phyloP scores from a whole-genome alignment of 1,140 invertebrate genomes.

The Pectinophora gossypiella region DNA sequence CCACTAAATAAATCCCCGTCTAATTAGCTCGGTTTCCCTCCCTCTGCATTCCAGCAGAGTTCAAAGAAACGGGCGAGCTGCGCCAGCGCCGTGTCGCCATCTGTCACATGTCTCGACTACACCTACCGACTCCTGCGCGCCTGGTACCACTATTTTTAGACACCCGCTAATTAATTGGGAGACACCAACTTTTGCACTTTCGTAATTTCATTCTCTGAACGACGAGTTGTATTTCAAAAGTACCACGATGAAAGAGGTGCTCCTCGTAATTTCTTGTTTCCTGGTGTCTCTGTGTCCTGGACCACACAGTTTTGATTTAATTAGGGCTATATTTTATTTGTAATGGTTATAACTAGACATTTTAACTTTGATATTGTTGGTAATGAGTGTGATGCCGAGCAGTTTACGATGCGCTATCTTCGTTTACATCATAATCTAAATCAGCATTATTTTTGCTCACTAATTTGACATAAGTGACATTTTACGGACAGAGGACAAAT shows the following conservation, averaged over 20 bases:
- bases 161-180: constrained; percentile 61
- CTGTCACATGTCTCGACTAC: constrained; percentile 52
- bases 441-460: constrained; percentile 12
- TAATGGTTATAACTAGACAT: too few species aligned
- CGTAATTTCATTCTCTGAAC: too few species aligned
- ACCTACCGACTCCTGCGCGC: constrained; percentile 43
- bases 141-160: constrained; percentile 55
- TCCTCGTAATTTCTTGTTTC: too few species aligned
- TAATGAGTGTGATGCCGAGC: too few species aligned
- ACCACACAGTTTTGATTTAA: too few species aligned
- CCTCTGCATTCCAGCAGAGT: constrained; percentile 34
- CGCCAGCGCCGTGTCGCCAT: constrained; percentile 57
- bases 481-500: background rate
- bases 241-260: too few species aligned
- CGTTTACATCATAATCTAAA: too few species aligned
- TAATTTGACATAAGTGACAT: constrained; percentile 8
- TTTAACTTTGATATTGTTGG: too few species aligned
- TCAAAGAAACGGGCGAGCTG: constrained; percentile 39
- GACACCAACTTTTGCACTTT: constrained; percentile 18
- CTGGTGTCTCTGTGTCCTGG: too few species aligned
- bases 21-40: constrained; percentile 54
- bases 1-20: constrained; percentile 42
- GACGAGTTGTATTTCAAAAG: constrained; percentile 31
- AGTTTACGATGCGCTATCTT: too few species aligned
- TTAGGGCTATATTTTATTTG: too few species aligned